A percentile compares a stretch with the other conserved stretches of the same genome.
Conservation (phyloP, 2,888 invertebrate species). For the Teleiodes luculella region DNA sequence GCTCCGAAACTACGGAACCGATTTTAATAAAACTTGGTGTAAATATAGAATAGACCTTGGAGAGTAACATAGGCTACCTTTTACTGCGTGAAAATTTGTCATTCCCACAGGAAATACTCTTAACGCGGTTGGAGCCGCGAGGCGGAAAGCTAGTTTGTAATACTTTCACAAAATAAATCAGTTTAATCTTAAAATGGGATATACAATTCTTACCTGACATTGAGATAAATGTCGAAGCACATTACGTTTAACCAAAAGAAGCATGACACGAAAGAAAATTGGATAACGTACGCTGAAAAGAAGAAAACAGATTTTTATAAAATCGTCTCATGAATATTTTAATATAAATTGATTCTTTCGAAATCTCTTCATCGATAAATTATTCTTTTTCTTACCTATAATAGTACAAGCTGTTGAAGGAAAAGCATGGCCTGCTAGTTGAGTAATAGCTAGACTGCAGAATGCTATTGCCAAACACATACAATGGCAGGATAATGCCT, state of each 20-base stretch:
- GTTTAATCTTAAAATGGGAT: neutral
- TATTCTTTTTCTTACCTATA: constrained; percentile 52
- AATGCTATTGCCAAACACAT: constrained; percentile 77
- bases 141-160: too few species aligned
- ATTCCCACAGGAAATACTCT: too few species aligned
- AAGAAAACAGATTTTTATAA: constrained; percentile 22
- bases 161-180: too few species aligned
- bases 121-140: too few species aligned
- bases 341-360: too few species aligned
- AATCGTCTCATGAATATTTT: too few species aligned
- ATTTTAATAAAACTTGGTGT: too few species aligned
- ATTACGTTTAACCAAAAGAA: constrained; percentile 84
- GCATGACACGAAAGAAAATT: constrained; percentile 82
- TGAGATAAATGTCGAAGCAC: constrained; percentile 82
- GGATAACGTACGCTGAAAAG: constrained; percentile 81
- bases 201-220: constrained; percentile 66
- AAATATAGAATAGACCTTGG: too few species aligned
- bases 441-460: constrained; percentile 73
- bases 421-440: constrained; percentile 72
- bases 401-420: constrained; percentile 65
- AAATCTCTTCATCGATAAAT: neutral
- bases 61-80: too few species aligned
- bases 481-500: constrained; percentile 77
- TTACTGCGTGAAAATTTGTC: too few species aligned
- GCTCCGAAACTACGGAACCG: too few species aligned